Base-by-base conservation (phyloP, 2,888 invertebrate genomes). In the Synergus itoensis region DNA sequence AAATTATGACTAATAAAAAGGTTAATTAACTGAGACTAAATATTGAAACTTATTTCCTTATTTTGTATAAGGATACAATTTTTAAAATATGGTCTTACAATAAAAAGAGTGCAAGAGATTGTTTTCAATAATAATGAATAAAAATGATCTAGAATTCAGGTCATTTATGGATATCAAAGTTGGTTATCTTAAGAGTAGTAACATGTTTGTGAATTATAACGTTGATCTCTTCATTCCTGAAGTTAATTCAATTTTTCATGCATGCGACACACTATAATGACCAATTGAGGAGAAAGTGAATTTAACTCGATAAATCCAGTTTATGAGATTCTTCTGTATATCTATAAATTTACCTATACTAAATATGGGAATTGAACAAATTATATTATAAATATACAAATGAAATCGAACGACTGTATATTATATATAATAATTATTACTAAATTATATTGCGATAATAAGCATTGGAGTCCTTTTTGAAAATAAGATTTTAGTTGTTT, bases 191-290 rank as follows among this genome's bases (percentile, higher is more conserved):
- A 45, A 16, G 1, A 21, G 45, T 28, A 69, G 28, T 5, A 45
- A 11, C 16, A 36, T 69, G 28, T 48, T 67, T 48, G 28, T 48
- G 28, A 48, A 28, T 69, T 48, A 69, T 28, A 16, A 14, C 36
- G 16, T 36, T 48, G 48, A 69, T 28, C 28, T 28, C 48, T 43
- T 48, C 69, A 69, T 48, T 21, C 41, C 28, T 69, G 7, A 43
- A 69, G 28, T 69, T 48, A 45, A 12, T 69, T 69, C 28, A 45
- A 69, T 28, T 69, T 69, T 69, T 69, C 69, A 48, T 36, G 43
- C 60, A 60, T 48, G 28, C 48, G 69, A 45, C 48, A 69, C 48
- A 45, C n/a, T 69, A 21, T 69, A 21, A 21, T 43, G 45, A 16
- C 48, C 43, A 69, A 45, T 69, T 21, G n/a, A 28, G 16, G 36